Conservation (phyloP, 2,888 invertebrate species). For the Oasisia sp. region DNA sequence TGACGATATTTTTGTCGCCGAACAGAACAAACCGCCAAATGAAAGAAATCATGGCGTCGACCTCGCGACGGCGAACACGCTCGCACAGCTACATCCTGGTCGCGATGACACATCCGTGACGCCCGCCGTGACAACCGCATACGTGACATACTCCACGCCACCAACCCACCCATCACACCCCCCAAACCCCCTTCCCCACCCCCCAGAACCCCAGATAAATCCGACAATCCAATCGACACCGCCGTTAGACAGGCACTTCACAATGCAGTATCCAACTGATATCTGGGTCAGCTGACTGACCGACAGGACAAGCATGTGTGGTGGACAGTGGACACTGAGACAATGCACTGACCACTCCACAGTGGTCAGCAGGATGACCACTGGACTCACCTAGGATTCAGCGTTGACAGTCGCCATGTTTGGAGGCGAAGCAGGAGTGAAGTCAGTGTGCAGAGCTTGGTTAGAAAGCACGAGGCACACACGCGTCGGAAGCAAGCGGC, state of each 20-base stretch:
- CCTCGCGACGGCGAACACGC: neutral
- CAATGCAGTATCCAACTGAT: neutral
- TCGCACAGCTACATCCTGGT: neutral
- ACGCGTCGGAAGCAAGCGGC: neutral
- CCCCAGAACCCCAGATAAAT: neutral
- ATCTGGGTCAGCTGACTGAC: conserved; percentile 12
- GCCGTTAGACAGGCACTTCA: neutral
- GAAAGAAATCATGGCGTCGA: neutral
- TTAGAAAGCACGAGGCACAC: neutral
- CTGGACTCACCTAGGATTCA: conserved; percentile 1
- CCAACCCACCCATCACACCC: neutral
- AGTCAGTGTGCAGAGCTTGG: neutral
- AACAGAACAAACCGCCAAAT: neutral
- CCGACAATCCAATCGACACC: neutral
- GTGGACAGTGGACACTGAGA: neutral
- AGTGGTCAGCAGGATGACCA: neutral
- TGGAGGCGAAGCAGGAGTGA: neutral
- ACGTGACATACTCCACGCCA: neutral
- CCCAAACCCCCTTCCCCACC: neutral
- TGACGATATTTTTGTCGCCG: neutral
- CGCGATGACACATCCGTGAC: neutral
- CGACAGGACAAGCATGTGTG: neutral
- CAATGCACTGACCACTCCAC: neutral
- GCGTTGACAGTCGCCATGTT: neutral
- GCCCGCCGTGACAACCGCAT: neutral